Evolutionary conservation across 2,113 vertebrate genomes (phyloP), one percentile per base, ranked within the genome.

Genomic region (Ptychochromis oligacanthus): DNA sequence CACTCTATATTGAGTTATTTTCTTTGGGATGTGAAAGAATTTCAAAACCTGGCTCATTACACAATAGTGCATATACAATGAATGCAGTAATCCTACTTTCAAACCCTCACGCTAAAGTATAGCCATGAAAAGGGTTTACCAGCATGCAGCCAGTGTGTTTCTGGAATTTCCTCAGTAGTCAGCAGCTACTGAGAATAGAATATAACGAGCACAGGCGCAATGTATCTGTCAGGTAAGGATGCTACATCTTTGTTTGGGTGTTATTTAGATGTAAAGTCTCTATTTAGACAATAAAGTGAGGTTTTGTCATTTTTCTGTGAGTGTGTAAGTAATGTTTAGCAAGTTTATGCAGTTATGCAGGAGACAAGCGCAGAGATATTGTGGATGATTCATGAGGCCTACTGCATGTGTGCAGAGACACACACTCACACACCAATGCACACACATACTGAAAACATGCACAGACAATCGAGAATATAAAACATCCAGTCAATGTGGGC

Each of bases 131-230:
- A 78, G 12, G 84, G 82, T 83, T 92, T 92, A 89, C 55, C 87
- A 85, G 76, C 72, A 78, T 49, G 58, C 79, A 80, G 75, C 43
- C 70, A 64, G 26, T 26, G 36, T 84, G 80, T 62, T 84, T 87
- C 60, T 76, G 85, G 83, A 89, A 82, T 90, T 89, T 90, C 86
- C 82, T 90, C 83, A 91, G 83, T 89, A 86, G 84, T 91, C 85
- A 90, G 91, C 92, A 86, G 56, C 59, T 54, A 85, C 84, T 84
- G 81, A 88, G 83, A 76, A 91, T 85, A 90, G 82, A 91, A 89
- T 61, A 91, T 89, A 90, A 93, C 89, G 90, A 93, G 87, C 79
- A 75, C 49, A 55, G 87, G 72, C 9, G 28, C 90, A 83, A 85
- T 77, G 67, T 74, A 83, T 79, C 78, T 79, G 89, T 88, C 89